These are phyloP conservation scores for Calycopis cecrops DNA, from an alignment of 1,140 invertebrate species.

Conservation along the genomic window DNA sequence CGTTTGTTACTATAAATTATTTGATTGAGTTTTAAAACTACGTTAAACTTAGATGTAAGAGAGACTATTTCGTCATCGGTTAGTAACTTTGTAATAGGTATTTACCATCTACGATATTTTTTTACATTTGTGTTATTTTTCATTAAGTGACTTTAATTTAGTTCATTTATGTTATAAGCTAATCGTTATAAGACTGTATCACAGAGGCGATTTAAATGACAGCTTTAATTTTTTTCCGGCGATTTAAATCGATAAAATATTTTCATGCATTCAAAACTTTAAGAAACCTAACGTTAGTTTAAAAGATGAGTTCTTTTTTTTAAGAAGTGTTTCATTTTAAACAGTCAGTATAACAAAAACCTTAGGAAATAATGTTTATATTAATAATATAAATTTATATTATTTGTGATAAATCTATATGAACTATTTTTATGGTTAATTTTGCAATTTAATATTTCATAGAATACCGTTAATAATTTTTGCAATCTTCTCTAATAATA, in stretches of 20 bases:
- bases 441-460: too few species aligned
- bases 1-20: constrained; percentile 65
- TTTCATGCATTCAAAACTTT: too few species aligned
- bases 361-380: too few species aligned
- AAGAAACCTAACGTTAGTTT: too few species aligned
- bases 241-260: too few species aligned
- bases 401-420: too few species aligned
- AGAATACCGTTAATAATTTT: neutral
- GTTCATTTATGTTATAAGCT: neutral
- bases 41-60: constrained; percentile 50
- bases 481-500: constrained; percentile 25
- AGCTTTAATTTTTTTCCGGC: too few species aligned
- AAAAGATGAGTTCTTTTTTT: too few species aligned
- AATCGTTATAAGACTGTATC: constrained; percentile 1
- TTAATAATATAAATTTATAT: too few species aligned
- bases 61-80: constrained; percentile 24
- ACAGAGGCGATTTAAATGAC: neutral
- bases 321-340: too few species aligned
- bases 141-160: neutral
- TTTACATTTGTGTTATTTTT: neutral
- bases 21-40: constrained; percentile 60
- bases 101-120: constrained; percentile 15
- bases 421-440: too few species aligned
- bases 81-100: constrained; percentile 12
- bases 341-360: too few species aligned